Base-by-base conservation (phyloP, 2,888 invertebrate genomes). In the Plagiodera versicolora region DNA sequence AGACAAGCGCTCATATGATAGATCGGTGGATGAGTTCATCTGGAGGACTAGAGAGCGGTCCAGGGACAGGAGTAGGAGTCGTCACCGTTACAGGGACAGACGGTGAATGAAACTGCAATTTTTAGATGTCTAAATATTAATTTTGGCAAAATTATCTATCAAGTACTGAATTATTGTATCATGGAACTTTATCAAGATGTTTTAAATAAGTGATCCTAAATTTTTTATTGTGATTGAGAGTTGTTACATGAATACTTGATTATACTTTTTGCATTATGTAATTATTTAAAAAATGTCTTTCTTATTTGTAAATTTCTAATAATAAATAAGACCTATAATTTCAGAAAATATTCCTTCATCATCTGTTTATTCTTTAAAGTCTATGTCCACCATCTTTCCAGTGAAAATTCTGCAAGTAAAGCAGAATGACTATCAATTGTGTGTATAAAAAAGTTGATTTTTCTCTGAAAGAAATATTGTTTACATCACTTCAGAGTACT, bases 11-110 rank as follows among this genome's bases (percentile, higher is more conserved):
- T 90, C 90, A 35, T 95, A 95, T 80, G 95, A 95, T 78, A 87
- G 94, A 53, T 91, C 92, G 60, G 94, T 94, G 19, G 89, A 94
- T 79, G 94, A 94, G 77, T 94, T 94, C 80, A 81, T 94, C 61
- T 90, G 92, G 85, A 87, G 93, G 75, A 92, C 92, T 10, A 84
- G 87, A 58, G 77, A 77, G 45, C 62, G 68, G 20, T 66, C 66
- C 16, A 72, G 80, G 60, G 79, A 79, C 58, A 77, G 80, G 64
- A 78, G 78, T 58, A 76, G 75, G 55, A 69, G 63, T 39, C 73
- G 79, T 62, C 79, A 81, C 66, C 79, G 83, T 61, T 82, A 83
- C 64, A 80, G 83, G 70, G 81, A 83, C 69, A 81, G 83, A 70
- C 81, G 82, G 69, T 77, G 72, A 73, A 63, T 46, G 20, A 35